These are phyloP conservation scores for Papilio aristodemus DNA, from an alignment of 1,140 invertebrate genomes.

Conservation along the genomic window DNA sequence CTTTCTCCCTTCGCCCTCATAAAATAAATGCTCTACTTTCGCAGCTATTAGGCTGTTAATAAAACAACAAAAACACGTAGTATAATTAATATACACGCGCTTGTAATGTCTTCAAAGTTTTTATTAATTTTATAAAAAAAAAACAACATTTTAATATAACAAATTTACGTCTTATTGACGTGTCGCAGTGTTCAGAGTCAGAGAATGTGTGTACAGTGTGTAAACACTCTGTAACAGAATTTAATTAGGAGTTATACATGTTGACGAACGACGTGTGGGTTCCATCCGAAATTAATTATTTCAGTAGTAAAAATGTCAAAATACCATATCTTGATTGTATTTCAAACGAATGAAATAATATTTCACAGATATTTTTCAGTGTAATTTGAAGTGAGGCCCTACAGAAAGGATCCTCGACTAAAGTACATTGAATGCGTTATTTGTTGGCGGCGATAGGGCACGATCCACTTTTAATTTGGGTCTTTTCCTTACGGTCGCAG, in stretches of 20 bases:
- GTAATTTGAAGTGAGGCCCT: background rate
- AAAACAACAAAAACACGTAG: slow-evolving; percentile 10
- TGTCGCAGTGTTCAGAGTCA: no score
- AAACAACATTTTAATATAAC: no score
- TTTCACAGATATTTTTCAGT: background rate
- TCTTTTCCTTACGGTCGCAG: background rate
- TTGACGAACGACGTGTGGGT: no score
- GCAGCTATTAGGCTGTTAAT: slow-evolving; percentile 10
- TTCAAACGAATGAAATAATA: background rate
- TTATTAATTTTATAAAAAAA: background rate
- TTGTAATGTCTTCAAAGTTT: background rate
- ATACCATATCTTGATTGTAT: background rate
- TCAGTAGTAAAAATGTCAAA: no score
- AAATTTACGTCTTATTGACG: no score
- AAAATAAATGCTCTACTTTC: slow-evolving; percentile 14
- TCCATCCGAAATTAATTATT: no score
- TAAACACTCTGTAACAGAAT: no score
- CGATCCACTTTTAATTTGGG: slow-evolving; percentile 20
- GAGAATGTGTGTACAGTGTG: no score
- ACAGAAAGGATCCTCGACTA: background rate
- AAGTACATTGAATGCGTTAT: slow-evolving; percentile 8
- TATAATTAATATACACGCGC: background rate
- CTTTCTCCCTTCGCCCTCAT: background rate
- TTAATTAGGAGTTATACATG: no score
- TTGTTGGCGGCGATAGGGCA: slow-evolving; percentile 11